These are phyloP conservation scores for Meloidogyne chitwoodi DNA, from an alignment of 1,140 invertebrate genomes.

Conservation along the genomic window DNA sequence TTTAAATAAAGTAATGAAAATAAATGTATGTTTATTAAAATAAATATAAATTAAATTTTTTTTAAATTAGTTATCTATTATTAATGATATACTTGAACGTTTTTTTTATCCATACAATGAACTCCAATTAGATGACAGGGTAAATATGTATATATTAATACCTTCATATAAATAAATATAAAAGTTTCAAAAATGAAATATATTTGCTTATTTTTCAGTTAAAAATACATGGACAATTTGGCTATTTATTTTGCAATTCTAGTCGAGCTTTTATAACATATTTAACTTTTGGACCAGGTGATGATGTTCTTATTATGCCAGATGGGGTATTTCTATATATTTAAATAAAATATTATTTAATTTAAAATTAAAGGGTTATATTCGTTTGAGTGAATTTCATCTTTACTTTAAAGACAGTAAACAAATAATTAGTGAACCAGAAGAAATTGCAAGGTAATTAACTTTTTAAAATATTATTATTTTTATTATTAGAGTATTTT, in stretches of 20 bases:
- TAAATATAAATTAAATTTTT: not conserved
- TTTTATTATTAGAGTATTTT: constrained; percentile 39
- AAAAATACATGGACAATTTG: constrained; percentile 39
- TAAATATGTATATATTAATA: not conserved
- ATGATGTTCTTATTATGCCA: constrained; percentile 41
- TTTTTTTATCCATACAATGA: constrained; percentile 38
- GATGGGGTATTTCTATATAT: constrained; percentile 6
- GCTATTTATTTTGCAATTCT: constrained; percentile 45
- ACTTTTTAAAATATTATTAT: not conserved
- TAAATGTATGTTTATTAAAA: constrained; percentile 19
- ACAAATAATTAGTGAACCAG: constrained; percentile 33
- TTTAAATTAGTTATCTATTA: constrained; percentile 30
- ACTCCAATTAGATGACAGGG: constrained; percentile 30
- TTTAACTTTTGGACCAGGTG: constrained; percentile 36
- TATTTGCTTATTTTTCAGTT: constrained; percentile 20
- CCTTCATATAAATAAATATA: too few species aligned
- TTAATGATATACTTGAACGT: constrained; percentile 51
- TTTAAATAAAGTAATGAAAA: constrained; percentile 43
- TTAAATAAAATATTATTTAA: not conserved
- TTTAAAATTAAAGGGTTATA: constrained; percentile 31
- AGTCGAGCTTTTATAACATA: constrained; percentile 44
- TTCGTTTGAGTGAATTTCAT: constrained; percentile 36
- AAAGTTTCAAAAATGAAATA: too few species aligned
- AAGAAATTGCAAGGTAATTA: constrained; percentile 36
- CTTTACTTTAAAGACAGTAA: constrained; percentile 47